These are phyloP conservation scores for Caenorhabditis inopinata DNA, from an alignment of 1,140 invertebrate genomes.

Conservation along the genomic window DNA sequence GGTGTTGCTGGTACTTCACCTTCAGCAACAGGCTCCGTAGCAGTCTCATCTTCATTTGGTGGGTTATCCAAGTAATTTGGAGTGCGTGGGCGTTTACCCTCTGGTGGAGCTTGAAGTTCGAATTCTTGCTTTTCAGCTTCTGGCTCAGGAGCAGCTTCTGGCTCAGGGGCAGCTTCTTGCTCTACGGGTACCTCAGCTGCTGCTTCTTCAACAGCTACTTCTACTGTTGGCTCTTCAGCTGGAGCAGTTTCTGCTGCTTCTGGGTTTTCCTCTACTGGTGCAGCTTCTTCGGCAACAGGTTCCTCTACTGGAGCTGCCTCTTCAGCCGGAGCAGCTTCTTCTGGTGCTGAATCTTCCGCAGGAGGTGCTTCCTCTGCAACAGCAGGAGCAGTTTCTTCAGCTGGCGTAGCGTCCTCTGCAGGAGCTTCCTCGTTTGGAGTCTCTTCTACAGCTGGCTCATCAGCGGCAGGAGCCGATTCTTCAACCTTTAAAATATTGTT, in stretches of 20 bases:
- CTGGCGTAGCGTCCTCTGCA: constrained; percentile 38
- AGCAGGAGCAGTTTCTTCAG: constrained; percentile 29
- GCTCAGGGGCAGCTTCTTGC: constrained; percentile 49
- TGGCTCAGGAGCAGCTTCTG: constrained; percentile 40
- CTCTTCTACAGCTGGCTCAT: constrained; percentile 48
- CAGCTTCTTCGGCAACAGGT: background rate
- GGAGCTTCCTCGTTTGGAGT: constrained; percentile 38
- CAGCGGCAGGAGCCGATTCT: constrained; percentile 21
- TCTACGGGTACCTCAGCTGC: constrained; percentile 45
- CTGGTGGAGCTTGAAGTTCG: constrained; percentile 59
- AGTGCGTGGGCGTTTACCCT: constrained; percentile 62
- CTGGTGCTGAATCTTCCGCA: too few species aligned
- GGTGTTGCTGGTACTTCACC: constrained; percentile 41
- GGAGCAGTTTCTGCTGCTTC: constrained; percentile 29
- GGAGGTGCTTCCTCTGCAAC: constrained; percentile 31
- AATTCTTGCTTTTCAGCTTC: constrained; percentile 49
- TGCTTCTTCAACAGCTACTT: constrained; percentile 35
- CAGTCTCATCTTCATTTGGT: constrained; percentile 44
- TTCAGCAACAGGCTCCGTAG: constrained; percentile 19
- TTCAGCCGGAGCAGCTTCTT: constrained; percentile 31
- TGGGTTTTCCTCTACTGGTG: background rate
- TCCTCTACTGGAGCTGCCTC: constrained; percentile 39
- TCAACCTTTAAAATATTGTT: background rate
- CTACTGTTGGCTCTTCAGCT: background rate
- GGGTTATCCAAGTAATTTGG: constrained; percentile 62